Conservation (phyloP, 2,888 invertebrate genomes). For the Mechanitis mazaeus region DNA sequence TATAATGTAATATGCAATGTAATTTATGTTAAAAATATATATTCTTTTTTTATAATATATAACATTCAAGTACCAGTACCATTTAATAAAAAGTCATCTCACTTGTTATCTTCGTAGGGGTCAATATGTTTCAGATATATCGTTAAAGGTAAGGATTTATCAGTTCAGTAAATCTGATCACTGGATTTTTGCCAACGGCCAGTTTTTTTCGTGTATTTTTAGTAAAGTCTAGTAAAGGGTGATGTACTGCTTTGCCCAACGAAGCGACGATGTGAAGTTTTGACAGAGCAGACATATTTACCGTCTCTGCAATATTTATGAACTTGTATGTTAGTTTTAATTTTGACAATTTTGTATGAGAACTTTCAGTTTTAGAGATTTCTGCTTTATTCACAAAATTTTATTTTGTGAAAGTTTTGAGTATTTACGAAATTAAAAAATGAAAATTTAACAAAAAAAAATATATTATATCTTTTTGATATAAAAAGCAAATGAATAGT, state of each 20-base stretch:
- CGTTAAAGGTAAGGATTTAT: background rate
- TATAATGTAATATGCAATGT: too few relatives aligned
- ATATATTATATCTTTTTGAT: too few relatives aligned
- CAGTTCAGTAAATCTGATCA: constrained; percentile 4
- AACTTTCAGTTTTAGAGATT: too few relatives aligned
- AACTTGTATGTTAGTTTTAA: background rate
- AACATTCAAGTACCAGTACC: background rate
- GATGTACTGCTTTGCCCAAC: constrained; percentile 7
- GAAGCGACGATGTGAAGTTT: constrained; percentile 7
- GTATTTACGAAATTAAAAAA: too few relatives aligned
- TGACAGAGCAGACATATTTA: constrained; percentile 8
- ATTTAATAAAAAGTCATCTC: background rate
- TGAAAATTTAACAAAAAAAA: too few relatives aligned
- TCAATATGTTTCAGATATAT: background rate
- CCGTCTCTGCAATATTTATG: constrained; percentile 4
- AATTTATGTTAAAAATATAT: too few relatives aligned
- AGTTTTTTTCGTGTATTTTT: constrained; percentile 4
- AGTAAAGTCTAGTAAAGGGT: constrained; percentile 2
- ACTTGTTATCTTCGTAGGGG: background rate
- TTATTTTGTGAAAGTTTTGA: too few relatives aligned
- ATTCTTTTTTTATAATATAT: too few relatives aligned
- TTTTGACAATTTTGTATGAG: background rate
- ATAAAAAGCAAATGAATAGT: too few relatives aligned
- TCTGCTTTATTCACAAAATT: too few relatives aligned
- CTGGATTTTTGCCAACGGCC: constrained; percentile 6